A percentile compares a stretch with the other conserved stretches of the same genome.
phyloP scores from a whole-genome alignment of 2,888 invertebrate genomes.

The Odontocerum albicorne region DNA sequence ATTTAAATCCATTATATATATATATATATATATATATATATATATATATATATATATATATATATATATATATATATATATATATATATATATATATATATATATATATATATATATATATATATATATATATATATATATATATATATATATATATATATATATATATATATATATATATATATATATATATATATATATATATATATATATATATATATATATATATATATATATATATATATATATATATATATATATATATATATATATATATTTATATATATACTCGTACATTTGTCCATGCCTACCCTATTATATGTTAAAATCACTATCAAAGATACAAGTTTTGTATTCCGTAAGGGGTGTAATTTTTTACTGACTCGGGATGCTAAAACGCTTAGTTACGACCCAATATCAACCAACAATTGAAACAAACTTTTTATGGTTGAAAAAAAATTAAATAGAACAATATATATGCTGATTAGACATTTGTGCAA shows the following conservation, averaged over 20 bases:
- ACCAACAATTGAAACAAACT: no score
- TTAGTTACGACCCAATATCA: no score
- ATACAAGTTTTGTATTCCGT: no score
- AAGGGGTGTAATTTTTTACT: no score
- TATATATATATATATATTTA: neutral
- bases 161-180: neutral
- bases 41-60: neutral
- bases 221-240: neutral
- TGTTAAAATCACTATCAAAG: no score
- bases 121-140: neutral
- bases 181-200: neutral
- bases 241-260: neutral
- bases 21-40: neutral
- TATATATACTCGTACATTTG: neutral
- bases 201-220: neutral
- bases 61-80: neutral
- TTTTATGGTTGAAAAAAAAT: no score
- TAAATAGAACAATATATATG: no score
- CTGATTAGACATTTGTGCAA: no score
- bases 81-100: neutral
- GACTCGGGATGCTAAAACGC: no score
- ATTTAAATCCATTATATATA: neutral
- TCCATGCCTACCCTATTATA: no score
- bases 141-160: neutral
- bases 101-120: neutral